These are phyloP conservation scores for Apocheima hispidaria DNA, from an alignment of 2,888 invertebrate genomes.

Conservation along the genomic window DNA sequence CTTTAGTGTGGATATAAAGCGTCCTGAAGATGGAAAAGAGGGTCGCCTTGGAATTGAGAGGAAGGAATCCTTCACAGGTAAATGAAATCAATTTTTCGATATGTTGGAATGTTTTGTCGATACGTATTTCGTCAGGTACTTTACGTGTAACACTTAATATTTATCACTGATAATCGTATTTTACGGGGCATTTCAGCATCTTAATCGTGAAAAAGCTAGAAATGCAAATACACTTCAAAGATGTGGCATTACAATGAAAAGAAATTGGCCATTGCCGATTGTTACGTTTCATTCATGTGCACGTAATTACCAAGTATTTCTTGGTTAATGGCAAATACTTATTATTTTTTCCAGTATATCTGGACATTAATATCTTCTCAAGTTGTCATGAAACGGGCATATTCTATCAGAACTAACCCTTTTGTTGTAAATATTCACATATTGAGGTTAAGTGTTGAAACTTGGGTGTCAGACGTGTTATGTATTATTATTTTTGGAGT, in stretches of 20 bases:
- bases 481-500: slow-evolving; percentile 44
- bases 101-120: slow-evolving; percentile 85
- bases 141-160: slow-evolving; percentile 62
- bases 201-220: slow-evolving; percentile 15
- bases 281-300: slow-evolving; percentile 83
- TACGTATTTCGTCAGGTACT: slow-evolving; percentile 80
- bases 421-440: slow-evolving; percentile 64
- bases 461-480: slow-evolving; percentile 61
- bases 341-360: slow-evolving; percentile 19
- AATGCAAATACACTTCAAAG: slow-evolving; percentile 57
- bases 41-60: slow-evolving; percentile 97
- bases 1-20: slow-evolving; percentile 62
- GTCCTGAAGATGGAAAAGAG: slow-evolving; percentile 94
- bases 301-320: slow-evolving; percentile 57
- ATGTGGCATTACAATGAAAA: slow-evolving; percentile 81
- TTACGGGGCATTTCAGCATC: slow-evolving; percentile 21
- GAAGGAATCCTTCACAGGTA: slow-evolving; percentile 96
- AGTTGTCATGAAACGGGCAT: slow-evolving; percentile 11
- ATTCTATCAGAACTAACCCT: slow-evolving; percentile 48
- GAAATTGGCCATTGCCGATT: slow-evolving; percentile 82
- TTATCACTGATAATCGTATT: slow-evolving; percentile 37
- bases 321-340: slow-evolving; percentile 23
- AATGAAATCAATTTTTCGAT: slow-evolving; percentile 78
- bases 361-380: slow-evolving; percentile 20
- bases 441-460: slow-evolving; percentile 84